Evolutionary conservation across 2,888 invertebrate genomes (phyloP), one percentile per base, ranked within the genome.

Genomic region (Allophyes oxyacanthae): DNA sequence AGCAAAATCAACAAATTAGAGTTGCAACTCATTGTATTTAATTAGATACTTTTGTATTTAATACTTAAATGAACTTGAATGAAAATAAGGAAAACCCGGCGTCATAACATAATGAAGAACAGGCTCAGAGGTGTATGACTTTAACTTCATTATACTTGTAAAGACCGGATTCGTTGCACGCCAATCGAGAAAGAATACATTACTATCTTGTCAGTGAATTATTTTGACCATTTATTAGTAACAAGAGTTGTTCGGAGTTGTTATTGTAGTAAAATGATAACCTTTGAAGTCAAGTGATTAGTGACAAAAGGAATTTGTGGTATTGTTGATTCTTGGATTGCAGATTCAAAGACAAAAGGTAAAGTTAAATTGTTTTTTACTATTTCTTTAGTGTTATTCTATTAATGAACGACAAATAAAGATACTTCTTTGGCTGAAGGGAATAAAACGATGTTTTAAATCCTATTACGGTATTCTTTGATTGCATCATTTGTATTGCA

Each of bases 111-210:
- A 42, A n/a, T 46, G 15, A 34, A 25, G 34, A 38, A 49, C 11
- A 25, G 36, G 34, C 30, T 25, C 7, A 30, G n/a, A n/a, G 33
- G 40, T 48, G 43, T 14, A 37, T 56, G 51, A 32, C 60, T 3
- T 4, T 46, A 57, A 64, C 61, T 74, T 76, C 76, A 74, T 55
- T 68, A 38, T 11, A 38, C 33, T 64, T 9, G 11, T 8, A 14
- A n/a, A 44, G 36, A 49, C 56, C 42, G 62, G 51, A 40, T 58
- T 13, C 37, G 42, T 6, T 50, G 42, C 62, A 72, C 76, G 72
- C 54, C 42, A 57, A n/a, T 9, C 34, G n/a, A 44, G 38, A 8
- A 3, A 13, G 15, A n/a, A 38, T n/a, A 11, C 11, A 13, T 42
- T 20, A 50, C 58, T 53, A 38, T 36, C 30, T 52, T 6, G 20